These are phyloP conservation scores for Cordilura impudica DNA, from an alignment of 2,888 invertebrate genomes.

Conservation along the genomic window DNA sequence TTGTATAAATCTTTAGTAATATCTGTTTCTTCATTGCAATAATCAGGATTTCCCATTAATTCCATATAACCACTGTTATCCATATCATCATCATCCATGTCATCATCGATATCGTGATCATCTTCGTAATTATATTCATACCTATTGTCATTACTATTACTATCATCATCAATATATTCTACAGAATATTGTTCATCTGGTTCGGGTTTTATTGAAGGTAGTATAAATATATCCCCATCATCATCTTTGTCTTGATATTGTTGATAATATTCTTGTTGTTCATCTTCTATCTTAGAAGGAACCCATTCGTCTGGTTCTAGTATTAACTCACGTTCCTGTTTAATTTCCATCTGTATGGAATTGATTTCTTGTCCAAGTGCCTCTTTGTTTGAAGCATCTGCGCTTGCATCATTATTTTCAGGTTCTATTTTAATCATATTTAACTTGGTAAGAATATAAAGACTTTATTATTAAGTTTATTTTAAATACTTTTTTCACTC, in stretches of 20 bases:
- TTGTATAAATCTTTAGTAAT: neutral
- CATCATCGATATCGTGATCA: neutral
- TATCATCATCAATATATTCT: neutral
- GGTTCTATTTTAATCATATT: neutral
- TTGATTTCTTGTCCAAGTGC: neutral
- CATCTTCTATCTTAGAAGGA: neutral
- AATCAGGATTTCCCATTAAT: neutral
- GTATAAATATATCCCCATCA: neutral
- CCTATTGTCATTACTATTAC: neutral
- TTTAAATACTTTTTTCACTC: too few relatives aligned
- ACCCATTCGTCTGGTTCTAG: too few relatives aligned
- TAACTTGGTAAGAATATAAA: too few relatives aligned
- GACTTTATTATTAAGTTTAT: too few relatives aligned
- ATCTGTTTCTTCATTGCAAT: neutral
- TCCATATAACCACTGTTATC: neutral
- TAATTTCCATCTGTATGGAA: neutral
- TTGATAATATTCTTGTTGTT: neutral
- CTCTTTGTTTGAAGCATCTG: neutral
- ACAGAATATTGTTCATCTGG: neutral
- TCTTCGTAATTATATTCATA: neutral
- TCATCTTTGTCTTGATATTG: neutral
- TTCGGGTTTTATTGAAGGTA: neutral
- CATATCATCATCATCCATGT: neutral
- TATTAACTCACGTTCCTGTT: neutral
- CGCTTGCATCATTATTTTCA: neutral